These are phyloP conservation scores for Gymnosoma rotundatum DNA, from an alignment of 2,888 invertebrate genomes.

Conservation along the genomic window DNA sequence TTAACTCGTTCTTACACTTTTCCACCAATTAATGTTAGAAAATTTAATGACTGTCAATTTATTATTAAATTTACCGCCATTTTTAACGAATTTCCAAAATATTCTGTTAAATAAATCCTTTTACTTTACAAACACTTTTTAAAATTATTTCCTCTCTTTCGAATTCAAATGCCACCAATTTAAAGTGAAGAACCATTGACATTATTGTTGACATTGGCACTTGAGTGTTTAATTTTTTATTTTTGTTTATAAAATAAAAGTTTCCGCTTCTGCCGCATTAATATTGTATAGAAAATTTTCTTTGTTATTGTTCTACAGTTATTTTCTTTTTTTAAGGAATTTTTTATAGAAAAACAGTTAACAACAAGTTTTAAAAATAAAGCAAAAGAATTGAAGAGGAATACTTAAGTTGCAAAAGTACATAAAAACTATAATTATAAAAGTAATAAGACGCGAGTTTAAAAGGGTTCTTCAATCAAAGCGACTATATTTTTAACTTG, in stretches of 20 bases:
- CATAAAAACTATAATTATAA: background rate
- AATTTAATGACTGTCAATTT: too few relatives aligned
- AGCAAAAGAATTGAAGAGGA: background rate
- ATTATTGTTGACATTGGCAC: slow-evolving; percentile 48
- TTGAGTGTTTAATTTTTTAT: slow-evolving; percentile 28
- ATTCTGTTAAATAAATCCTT: background rate
- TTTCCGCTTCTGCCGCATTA: slow-evolving; percentile 44
- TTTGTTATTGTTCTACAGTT: background rate
- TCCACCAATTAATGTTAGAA: too few relatives aligned
- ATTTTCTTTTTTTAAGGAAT: background rate
- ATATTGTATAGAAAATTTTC: background rate
- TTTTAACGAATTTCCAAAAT: background rate
- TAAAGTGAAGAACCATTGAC: slow-evolving; percentile 45
- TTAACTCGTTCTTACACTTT: too few relatives aligned
- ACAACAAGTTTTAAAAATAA: background rate
- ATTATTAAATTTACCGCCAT: too few relatives aligned
- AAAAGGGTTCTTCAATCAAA: too few relatives aligned
- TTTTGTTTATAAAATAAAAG: slow-evolving; percentile 9
- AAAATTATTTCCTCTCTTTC: slow-evolving; percentile 23
- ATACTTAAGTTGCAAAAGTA: background rate
- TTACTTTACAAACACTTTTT: background rate
- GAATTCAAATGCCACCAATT: slow-evolving; percentile 28
- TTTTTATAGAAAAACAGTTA: background rate
- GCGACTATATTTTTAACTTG: too few relatives aligned
- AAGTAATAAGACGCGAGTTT: too few relatives aligned